Percentiles rank a stretch among this genome's conserved stretches.
Evolutionary conservation across 2,113 vertebrate genomes (phyloP).

Genomic region (Amblyopsis rosae): DNA sequence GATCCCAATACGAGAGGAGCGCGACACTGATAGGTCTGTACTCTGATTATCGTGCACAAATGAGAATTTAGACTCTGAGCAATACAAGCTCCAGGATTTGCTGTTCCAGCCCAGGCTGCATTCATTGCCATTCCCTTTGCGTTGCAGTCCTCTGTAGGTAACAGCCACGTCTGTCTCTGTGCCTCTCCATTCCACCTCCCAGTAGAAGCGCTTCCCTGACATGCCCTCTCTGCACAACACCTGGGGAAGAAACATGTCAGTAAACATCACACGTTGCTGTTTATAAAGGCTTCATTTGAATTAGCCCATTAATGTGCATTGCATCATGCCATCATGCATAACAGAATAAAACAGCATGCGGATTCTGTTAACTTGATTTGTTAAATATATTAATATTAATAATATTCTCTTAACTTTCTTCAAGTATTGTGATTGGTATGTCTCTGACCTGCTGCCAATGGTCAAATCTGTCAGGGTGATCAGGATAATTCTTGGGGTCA

Average conservation of each 20-base stretch:
- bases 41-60: constrained; percentile 82
- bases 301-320: background rate
- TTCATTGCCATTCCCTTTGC: constrained; percentile 77
- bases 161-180: constrained; percentile 78
- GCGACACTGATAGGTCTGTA: constrained; percentile 56
- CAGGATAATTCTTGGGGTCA: constrained; percentile 66
- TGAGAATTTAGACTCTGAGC: constrained; percentile 78
- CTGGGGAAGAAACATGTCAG: constrained; percentile 24
- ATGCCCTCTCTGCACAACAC: constrained; percentile 78
- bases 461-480: constrained; percentile 74
- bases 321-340: background rate
- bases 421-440: background rate
- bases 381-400: background rate
- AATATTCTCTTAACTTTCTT: background rate
- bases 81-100: constrained; percentile 84
- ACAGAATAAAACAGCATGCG: background rate
- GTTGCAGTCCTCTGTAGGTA: constrained; percentile 74
- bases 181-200: constrained; percentile 79
- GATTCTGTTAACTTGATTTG: background rate
- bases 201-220: constrained; percentile 75
- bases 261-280: background rate
- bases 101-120: constrained; percentile 81
- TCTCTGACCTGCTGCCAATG: constrained; percentile 77
- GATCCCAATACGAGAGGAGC: constrained; percentile 73
- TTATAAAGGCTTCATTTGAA: background rate